A percentile compares a stretch with the other conserved stretches of the same genome.
Evolutionary conservation across 2,888 invertebrate genomes (phyloP).

Genomic region (Mythimna lalbum): DNA sequence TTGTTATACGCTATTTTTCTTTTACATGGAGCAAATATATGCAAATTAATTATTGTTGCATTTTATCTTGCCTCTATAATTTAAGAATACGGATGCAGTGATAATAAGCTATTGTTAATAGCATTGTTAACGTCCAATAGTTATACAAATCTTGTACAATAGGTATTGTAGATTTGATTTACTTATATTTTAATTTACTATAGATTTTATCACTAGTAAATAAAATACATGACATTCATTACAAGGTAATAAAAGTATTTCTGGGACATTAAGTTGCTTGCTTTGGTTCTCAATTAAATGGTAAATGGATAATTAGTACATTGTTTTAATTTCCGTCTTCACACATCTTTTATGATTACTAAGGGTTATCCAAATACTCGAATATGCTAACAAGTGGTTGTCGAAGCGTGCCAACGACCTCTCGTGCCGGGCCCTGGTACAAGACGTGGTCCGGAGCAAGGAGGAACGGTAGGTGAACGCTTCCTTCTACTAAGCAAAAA

Average conservation of each 20-base stretch:
- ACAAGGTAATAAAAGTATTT: constrained; percentile 68
- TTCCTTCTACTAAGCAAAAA: too few species aligned
- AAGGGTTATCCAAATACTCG: neutral
- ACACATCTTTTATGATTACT: neutral
- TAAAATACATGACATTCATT: constrained; percentile 76
- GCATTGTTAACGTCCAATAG: constrained; percentile 74
- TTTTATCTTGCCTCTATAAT: constrained; percentile 67
- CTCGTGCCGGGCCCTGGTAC: too few species aligned
- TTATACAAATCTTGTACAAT: constrained; percentile 74
- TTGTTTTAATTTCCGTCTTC: constrained; percentile 40
- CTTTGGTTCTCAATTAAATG: constrained; percentile 83
- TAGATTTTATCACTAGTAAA: constrained; percentile 65
- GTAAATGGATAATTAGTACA: constrained; percentile 65
- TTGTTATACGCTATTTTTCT: constrained; percentile 42
- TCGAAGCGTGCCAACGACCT: too few species aligned
- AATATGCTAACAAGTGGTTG: neutral
- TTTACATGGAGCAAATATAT: constrained; percentile 52
- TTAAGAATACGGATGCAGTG: constrained; percentile 62
- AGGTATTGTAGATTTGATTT: constrained; percentile 75
- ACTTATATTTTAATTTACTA: constrained; percentile 64
- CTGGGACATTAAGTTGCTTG: constrained; percentile 82
- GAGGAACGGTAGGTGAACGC: too few species aligned
- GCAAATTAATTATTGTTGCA: constrained; percentile 69
- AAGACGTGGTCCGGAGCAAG: too few species aligned
- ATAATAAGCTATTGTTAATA: constrained; percentile 65